A percentile compares a stretch with the other conserved stretches of the same genome.
Evolutionary conservation across 2,113 vertebrate genomes (phyloP).

Genomic region (Megaceryle torquata): DNA sequence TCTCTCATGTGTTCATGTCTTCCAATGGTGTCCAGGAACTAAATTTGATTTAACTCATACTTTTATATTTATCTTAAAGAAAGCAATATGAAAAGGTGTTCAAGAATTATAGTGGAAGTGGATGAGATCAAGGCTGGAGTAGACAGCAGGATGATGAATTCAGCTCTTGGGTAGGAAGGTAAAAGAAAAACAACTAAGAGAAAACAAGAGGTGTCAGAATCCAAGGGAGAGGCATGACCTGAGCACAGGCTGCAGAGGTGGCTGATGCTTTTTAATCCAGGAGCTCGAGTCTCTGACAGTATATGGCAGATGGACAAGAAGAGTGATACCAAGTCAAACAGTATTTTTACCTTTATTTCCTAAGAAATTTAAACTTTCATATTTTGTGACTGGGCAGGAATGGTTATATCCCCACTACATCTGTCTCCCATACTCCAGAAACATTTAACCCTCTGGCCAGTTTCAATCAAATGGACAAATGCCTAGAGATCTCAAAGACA

Average conservation of each 20-base stretch:
- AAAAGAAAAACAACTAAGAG: background rate
- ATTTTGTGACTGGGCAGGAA: background rate
- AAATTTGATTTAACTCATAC: background rate
- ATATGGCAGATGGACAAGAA: background rate
- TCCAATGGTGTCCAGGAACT: background rate
- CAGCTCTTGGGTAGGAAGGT: background rate
- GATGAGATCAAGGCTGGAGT: background rate
- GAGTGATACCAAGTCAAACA: background rate
- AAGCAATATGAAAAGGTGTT: background rate
- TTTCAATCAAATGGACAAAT: background rate
- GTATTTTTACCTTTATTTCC: background rate
- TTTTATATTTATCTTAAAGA: background rate
- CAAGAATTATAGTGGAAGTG: background rate
- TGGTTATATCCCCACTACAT: background rate
- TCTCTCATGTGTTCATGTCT: background rate
- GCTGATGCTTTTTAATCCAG: background rate
- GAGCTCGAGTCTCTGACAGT: background rate
- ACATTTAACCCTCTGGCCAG: background rate
- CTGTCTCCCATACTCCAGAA: background rate
- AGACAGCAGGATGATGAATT: background rate
- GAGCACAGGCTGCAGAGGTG: background rate
- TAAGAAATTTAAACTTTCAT: background rate
- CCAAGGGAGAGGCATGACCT: background rate
- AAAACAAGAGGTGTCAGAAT: background rate
- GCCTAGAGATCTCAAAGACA: background rate